Percentiles rank a stretch among this genome's conserved stretches.
Evolutionary conservation across 2,888 invertebrate genomes (phyloP).

Genomic region (Drosophila gaucha): DNA sequence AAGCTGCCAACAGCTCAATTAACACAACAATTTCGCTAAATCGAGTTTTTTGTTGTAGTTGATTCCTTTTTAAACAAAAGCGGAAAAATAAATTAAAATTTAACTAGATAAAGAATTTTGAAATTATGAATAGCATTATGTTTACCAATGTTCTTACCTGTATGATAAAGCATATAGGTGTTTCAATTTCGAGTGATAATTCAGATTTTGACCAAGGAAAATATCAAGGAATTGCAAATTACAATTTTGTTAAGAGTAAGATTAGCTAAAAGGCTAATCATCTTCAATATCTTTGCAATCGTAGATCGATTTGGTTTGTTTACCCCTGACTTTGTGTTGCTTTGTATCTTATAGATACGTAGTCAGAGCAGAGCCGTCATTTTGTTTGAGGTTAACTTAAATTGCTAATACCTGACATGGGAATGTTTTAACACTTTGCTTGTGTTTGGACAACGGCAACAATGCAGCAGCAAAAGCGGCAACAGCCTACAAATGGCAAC

Average conservation of each 20-base stretch:
- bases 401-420: conserved; percentile 80
- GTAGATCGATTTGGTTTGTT: conserved; percentile 27
- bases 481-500: conserved; percentile 47
- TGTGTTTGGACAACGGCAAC: conserved; percentile 75
- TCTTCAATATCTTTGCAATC: conserved; percentile 37
- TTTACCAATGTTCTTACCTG: too few species aligned
- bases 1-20: conserved; percentile 62
- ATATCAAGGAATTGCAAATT: too few species aligned
- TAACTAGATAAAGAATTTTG: too few species aligned
- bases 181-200: too few species aligned
- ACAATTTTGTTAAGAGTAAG: not conserved
- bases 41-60: not conserved
- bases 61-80: too few species aligned
- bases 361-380: conserved; percentile 12
- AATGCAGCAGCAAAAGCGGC: conserved; percentile 29
- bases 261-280: conserved; percentile 34
- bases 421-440: conserved; percentile 77
- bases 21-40: conserved; percentile 44
- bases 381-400: conserved; percentile 57
- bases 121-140: too few species aligned
- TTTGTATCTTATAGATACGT: too few species aligned
- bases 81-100: too few species aligned
- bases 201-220: too few species aligned
- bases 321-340: conserved; percentile 25
- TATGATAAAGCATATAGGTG: too few species aligned